A percentile compares a stretch with the other conserved stretches of the same genome.
phyloP scores from a whole-genome alignment of 2,888 invertebrate species.

The Eilema caniola region DNA sequence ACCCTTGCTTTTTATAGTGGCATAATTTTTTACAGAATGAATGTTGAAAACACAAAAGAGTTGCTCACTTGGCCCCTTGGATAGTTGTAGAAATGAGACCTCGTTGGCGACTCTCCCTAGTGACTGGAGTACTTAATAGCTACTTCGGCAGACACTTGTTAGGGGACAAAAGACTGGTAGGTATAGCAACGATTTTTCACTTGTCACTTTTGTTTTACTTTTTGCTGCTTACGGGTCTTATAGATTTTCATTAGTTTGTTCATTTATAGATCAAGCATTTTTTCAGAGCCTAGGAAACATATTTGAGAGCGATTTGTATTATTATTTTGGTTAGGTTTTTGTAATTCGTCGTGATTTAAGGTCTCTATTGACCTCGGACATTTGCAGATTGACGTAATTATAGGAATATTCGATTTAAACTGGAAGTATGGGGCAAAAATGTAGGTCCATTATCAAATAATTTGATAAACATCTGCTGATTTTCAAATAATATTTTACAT shows the following conservation, averaged over 20 bases:
- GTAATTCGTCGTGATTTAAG: neutral
- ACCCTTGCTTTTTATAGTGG: constrained; percentile 37
- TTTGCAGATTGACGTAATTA: neutral
- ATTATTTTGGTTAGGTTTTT: neutral
- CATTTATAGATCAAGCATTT: neutral
- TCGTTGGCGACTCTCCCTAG: constrained; percentile 46
- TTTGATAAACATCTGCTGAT: neutral
- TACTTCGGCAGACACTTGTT: constrained; percentile 61
- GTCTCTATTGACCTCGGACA: too few relatives aligned
- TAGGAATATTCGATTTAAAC: too few relatives aligned
- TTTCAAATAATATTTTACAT: too few relatives aligned
- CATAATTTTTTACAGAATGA: constrained; percentile 51
- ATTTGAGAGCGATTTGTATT: neutral
- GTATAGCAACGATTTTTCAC: constrained; percentile 38
- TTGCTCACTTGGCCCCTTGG: constrained; percentile 47
- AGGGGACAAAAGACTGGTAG: constrained; percentile 47
- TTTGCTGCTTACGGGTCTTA: constrained; percentile 12
- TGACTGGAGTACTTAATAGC: constrained; percentile 65
- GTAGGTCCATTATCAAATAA: neutral
- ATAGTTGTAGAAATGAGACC: constrained; percentile 48
- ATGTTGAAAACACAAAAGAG: constrained; percentile 49
- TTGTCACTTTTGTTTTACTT: constrained; percentile 38
- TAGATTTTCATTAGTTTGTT: neutral
- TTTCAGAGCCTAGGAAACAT: neutral
- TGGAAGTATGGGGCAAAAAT: too few relatives aligned